Percentiles rank a stretch among this genome's conserved stretches.
Evolutionary conservation across 1,140 invertebrate species (phyloP).

Genomic region (Reticulitermes speratus): DNA sequence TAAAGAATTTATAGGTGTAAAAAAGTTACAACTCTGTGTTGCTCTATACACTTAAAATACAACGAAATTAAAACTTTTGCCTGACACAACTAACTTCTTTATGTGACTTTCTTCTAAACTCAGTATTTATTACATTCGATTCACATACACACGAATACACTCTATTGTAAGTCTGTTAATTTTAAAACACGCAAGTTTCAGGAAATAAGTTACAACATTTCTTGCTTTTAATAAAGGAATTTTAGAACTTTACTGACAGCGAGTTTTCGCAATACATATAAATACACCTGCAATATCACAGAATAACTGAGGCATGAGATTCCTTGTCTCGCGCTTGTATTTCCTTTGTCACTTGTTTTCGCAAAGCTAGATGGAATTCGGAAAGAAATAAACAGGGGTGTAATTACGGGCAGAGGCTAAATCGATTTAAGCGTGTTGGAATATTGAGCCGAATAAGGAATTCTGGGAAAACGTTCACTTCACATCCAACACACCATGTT

Average conservation of each 20-base stretch:
- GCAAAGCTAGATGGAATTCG: background rate
- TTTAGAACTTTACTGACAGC: background rate
- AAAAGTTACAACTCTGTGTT: no score
- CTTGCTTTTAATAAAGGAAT: background rate
- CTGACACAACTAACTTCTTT: no score
- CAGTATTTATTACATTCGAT: no score
- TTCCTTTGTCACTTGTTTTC: no score
- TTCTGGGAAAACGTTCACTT: background rate
- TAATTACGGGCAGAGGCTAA: background rate
- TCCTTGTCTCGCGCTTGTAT: no score
- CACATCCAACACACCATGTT: background rate
- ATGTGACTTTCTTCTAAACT: no score
- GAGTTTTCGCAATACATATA: background rate
- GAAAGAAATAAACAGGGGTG: background rate
- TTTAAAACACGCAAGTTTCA: background rate
- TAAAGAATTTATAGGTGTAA: no score
- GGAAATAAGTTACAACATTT: background rate
- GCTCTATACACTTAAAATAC: no score
- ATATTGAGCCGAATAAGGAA: background rate
- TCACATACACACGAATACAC: no score
- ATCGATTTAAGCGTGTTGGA: background rate
- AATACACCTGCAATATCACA: background rate
- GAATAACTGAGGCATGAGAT: background rate
- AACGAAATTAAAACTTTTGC: no score
- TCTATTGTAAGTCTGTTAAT: no score